phyloP scores from a whole-genome alignment of 2,797 vertebrate species.

The Trachurus trachurus region DNA sequence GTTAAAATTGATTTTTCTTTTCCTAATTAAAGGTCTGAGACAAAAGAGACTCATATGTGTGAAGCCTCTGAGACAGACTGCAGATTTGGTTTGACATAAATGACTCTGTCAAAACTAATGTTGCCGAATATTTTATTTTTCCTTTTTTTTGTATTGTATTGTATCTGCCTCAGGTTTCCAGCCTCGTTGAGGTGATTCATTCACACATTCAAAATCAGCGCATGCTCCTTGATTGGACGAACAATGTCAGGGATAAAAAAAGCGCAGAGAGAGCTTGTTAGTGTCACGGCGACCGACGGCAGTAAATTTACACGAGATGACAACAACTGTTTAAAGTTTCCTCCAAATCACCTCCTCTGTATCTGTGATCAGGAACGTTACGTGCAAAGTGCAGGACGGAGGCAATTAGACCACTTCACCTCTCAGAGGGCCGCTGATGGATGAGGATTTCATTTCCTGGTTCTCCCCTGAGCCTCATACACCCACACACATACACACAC shows the following conservation, averaged over 20 bases:
- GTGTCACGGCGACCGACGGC: background rate
- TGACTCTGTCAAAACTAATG: background rate
- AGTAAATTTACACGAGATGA: background rate
- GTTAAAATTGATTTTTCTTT: no score
- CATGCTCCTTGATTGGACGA: background rate
- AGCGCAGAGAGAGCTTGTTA: background rate
- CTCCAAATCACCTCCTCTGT: conserved; percentile 1
- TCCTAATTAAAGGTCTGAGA: background rate
- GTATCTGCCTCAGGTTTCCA: background rate
- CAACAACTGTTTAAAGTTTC: background rate
- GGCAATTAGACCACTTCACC: conserved; percentile 23
- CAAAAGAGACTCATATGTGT: background rate
- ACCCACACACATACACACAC: conserved; percentile 9
- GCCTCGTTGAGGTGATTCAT: background rate
- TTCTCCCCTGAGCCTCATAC: background rate
- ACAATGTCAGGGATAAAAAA: background rate
- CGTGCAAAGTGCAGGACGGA: background rate
- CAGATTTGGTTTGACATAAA: background rate
- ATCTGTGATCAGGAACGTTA: background rate
- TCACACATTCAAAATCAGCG: no score
- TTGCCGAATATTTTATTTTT: background rate
- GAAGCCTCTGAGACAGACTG: background rate
- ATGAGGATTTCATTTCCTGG: conserved; percentile 12
- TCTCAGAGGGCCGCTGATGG: conserved; percentile 15
- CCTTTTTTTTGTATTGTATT: no score